Base-by-base conservation (phyloP, 1,140 invertebrate species). In the Myzus persicae region DNA sequence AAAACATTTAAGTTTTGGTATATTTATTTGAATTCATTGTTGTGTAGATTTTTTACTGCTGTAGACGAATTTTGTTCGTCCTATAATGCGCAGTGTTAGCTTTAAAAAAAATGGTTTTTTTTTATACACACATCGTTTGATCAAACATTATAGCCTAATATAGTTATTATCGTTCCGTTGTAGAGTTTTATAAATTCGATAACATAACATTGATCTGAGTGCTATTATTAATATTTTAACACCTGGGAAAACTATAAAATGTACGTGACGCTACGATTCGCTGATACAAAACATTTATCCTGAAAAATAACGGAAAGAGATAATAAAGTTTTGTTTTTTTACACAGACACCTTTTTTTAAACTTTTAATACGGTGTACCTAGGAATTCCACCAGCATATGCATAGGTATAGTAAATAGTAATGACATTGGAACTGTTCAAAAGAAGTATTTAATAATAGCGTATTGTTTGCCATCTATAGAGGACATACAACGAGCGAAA, bases 391-490 rank as follows among this genome's bases (percentile, higher is more conserved):
- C 40, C 36, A 8, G 24, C 24, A 42, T 42, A 84, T 9, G 22
- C 11, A 9, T 24, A 82, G 59, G 59, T n/a, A 76, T n/a, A n/a
- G 59, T 76, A n/a, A 76, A 76, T 76, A 67, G 31, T 76, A 40
- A 84, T 40, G 24, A 84, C 22, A 84, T 14, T 84, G 82, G 82
- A 84, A 42, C 82, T 14, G 38, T 42, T 84, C 82, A 84, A 31
- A 42, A 84, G 38, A 40, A 84, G 24, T 84, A 84, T 84, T 84
- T 84, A 84, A 84, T 84, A 84, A 84, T 84, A 24, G 22, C 38
- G 38, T 84, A 42, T 42, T 84, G 38, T 84, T 84, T 42, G 38
- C 24, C 22, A 26, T 84, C 24, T 84, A 26, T 5, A 42, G 2
- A 84, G 24, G 9, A 24, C 24, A 26, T 38, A 81, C 76, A 24